Evolutionary conservation across 1,140 invertebrate genomes (phyloP).

Genomic region (Aleiodes sp.): DNA sequence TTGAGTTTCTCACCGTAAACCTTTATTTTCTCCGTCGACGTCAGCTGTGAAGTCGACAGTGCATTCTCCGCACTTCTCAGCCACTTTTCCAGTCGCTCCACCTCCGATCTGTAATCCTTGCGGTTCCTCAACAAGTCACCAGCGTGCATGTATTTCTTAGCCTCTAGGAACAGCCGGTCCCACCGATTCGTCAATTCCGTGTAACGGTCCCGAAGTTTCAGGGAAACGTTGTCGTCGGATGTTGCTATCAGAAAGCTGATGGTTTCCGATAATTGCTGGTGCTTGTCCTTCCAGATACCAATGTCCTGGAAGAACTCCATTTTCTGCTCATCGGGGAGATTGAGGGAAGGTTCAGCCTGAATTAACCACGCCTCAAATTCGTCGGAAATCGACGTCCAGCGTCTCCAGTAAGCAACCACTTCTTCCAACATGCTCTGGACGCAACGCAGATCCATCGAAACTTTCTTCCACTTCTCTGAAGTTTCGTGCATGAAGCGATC

Average conservation of each 20-base stretch:
- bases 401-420: constrained; percentile 87
- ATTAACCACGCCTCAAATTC: constrained; percentile 84
- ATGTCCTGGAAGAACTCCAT: constrained; percentile 93
- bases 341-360: constrained; percentile 80
- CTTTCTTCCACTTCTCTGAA: constrained; percentile 86
- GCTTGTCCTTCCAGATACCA: constrained; percentile 88
- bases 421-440: constrained; percentile 90
- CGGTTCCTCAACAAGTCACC: constrained; percentile 85
- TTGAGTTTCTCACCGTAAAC: constrained; percentile 83
- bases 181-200: constrained; percentile 77
- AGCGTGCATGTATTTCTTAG: constrained; percentile 87
- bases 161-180: constrained; percentile 83
- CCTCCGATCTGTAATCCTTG: constrained; percentile 81
- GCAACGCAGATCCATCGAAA: constrained; percentile 89
- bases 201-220: constrained; percentile 80
- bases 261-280: constrained; percentile 82
- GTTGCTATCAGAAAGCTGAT: constrained; percentile 90
- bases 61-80: constrained; percentile 78
- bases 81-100: constrained; percentile 83
- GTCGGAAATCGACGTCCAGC: constrained; percentile 78
- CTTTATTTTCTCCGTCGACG: constrained; percentile 80
- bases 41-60: constrained; percentile 74
- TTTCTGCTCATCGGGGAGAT: constrained; percentile 81
- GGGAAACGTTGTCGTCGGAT: constrained; percentile 81
- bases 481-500: constrained; percentile 88